Percentiles rank a stretch among this genome's conserved stretches.
Evolutionary conservation across 2,113 vertebrate genomes (phyloP).

Genomic region (Ailurus styani): DNA sequence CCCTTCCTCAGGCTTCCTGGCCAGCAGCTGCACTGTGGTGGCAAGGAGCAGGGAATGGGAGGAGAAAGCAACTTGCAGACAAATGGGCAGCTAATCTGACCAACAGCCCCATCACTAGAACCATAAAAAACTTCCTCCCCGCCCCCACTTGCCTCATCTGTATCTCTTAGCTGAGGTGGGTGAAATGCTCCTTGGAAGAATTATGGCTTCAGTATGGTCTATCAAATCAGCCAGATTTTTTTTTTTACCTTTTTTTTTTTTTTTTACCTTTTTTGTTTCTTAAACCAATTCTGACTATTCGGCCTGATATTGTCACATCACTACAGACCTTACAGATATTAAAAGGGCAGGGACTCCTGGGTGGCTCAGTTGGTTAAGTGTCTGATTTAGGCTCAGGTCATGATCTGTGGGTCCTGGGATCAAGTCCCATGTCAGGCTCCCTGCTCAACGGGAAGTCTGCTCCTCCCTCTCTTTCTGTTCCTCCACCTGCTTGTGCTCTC

Average conservation of each 20-base stretch:
- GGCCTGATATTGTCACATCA: neutral
- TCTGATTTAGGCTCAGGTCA: neutral
- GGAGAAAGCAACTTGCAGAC: constrained; percentile 66
- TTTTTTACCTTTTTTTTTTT: neutral
- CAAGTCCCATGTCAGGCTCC: neutral
- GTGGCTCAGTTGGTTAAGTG: neutral
- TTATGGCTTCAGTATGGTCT: neutral
- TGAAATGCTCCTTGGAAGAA: neutral
- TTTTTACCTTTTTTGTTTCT: neutral
- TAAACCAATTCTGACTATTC: neutral
- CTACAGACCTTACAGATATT: neutral
- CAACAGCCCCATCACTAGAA: constrained; percentile 27
- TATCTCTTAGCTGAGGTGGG: constrained; percentile 24
- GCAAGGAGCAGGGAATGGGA: constrained; percentile 38
- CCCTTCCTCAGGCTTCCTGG: constrained; percentile 69
- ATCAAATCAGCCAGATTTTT: neutral
- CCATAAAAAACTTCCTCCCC: constrained; percentile 4
- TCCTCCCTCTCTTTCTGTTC: neutral
- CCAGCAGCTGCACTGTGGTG: constrained; percentile 63
- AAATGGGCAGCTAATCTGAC: constrained; percentile 72
- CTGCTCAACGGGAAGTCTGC: neutral
- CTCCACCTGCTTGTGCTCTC: neutral
- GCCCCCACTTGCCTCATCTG: neutral
- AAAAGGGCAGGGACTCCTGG: neutral
- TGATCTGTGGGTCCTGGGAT: neutral